Base-by-base conservation (phyloP, 2,113 vertebrate genomes). In the Hirundichthys speculiger region DNA sequence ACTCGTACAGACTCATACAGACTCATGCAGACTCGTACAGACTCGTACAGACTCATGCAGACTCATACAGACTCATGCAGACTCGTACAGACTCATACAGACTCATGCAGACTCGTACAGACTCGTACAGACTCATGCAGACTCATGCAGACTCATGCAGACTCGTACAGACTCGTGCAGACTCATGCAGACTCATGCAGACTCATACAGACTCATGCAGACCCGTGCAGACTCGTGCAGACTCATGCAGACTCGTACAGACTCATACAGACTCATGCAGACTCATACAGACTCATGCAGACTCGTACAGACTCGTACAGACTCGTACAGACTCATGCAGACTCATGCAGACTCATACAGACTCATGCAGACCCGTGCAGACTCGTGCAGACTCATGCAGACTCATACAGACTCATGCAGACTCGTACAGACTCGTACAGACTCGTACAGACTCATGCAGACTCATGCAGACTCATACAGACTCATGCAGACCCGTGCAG, bases 301-400 rank as follows among this genome's bases (percentile, higher is more conserved):
- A n/a, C n/a, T n/a, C n/a, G n/a, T n/a, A n/a, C n/a, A n/a, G n/a
- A n/a, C n/a, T n/a, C n/a, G n/a, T n/a, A n/a, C n/a, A 46, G 22
- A 61, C 52, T 51, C 27, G 40, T n/a, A 58, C 24, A 19, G 1
- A 63, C 11, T 13, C 8, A 1, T n/a, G n/a, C n/a, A n/a, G n/a
- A n/a, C n/a, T n/a, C n/a, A n/a, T n/a, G n/a, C n/a, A 46, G 22
- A 61, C 52, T 51, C 27, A 45, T n/a, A 58, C 24, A 19, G 1
- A 63, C 11, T 13, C 8, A 1, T n/a, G n/a, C n/a, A n/a, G n/a
- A n/a, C n/a, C n/a, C n/a, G n/a, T n/a, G n/a, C n/a, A n/a, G n/a
- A n/a, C n/a, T n/a, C n/a, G n/a, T n/a, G n/a, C n/a, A n/a, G n/a
- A n/a, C n/a, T n/a, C n/a, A n/a, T n/a, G n/a, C n/a, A 46, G 22